Evolutionary conservation across 2,113 vertebrate genomes (phyloP).

Genomic region (Chiloscyllium plagiosum): DNA sequence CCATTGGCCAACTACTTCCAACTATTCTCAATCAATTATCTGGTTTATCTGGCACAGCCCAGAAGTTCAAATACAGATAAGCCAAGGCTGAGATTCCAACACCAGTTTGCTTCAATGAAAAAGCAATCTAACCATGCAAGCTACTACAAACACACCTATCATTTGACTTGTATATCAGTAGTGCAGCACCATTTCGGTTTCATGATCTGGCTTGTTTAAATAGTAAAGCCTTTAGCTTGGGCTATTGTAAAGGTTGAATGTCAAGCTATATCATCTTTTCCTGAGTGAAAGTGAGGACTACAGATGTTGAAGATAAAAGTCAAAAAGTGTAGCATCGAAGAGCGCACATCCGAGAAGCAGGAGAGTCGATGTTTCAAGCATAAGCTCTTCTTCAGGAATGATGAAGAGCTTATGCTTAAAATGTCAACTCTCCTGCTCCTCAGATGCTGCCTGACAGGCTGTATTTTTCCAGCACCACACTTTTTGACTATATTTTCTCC

Average conservation of each 20-base stretch:
- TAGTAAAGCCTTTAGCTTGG: background rate
- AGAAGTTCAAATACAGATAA: background rate
- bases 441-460: no score
- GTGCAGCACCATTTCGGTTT: background rate
- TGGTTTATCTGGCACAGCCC: background rate
- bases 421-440: no score
- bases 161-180: background rate
- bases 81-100: background rate
- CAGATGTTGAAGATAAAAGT: no score
- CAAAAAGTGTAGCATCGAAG: no score
- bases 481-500: background rate
- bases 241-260: background rate
- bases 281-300: no score
- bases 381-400: no score
- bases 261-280: background rate
- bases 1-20: background rate
- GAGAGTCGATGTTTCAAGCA: no score
- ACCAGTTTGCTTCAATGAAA: background rate
- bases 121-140: background rate
- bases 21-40: background rate
- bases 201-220: background rate
- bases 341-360: no score
- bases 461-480: no score
- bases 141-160: background rate
- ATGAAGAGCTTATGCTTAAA: no score